These are phyloP conservation scores for Tortricodes alternella DNA, from an alignment of 2,888 invertebrate species.

Conservation along the genomic window DNA sequence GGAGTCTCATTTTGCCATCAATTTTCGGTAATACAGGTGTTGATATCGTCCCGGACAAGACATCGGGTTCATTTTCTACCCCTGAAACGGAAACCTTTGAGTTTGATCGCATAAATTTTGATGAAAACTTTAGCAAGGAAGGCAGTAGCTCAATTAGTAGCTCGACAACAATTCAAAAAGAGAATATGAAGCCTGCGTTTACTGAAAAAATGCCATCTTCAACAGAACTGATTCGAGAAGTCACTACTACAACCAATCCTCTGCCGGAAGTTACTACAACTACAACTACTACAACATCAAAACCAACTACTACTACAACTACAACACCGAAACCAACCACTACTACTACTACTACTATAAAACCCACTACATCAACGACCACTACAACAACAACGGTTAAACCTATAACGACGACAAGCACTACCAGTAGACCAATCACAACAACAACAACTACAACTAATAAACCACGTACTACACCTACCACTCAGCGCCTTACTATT, in stretches of 20 bases:
- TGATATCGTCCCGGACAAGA: conserved; percentile 82
- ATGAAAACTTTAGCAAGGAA: conserved; percentile 62
- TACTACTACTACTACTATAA: conserved; percentile 37
- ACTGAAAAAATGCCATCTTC: conserved; percentile 40
- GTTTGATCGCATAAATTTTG: conserved; percentile 46
- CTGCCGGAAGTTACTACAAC: conserved; percentile 21
- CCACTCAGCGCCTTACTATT: conserved; percentile 31
- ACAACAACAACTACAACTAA: conserved; percentile 30
- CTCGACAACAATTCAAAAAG: conserved; percentile 42
- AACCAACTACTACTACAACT: conserved; percentile 38
- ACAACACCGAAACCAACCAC: conserved; percentile 39
- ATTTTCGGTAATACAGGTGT: conserved; percentile 88
- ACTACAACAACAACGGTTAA: conserved; percentile 29
- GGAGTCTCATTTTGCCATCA: conserved; percentile 92
- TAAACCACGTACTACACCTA: conserved; percentile 30
- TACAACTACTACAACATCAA: conserved; percentile 38
- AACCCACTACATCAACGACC: conserved; percentile 36
- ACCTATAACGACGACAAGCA: conserved; percentile 30
- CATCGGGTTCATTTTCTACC: conserved; percentile 59
- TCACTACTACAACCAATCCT: conserved; percentile 28
- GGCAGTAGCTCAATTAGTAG: conserved; percentile 50
- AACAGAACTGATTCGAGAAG: conserved; percentile 30
- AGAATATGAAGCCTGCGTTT: conserved; percentile 35
- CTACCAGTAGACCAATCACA: conserved; percentile 11
- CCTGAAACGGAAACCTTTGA: conserved; percentile 74